Base-by-base conservation (phyloP, 2,888 invertebrate genomes). In the Drosophila austrosaltans region DNA sequence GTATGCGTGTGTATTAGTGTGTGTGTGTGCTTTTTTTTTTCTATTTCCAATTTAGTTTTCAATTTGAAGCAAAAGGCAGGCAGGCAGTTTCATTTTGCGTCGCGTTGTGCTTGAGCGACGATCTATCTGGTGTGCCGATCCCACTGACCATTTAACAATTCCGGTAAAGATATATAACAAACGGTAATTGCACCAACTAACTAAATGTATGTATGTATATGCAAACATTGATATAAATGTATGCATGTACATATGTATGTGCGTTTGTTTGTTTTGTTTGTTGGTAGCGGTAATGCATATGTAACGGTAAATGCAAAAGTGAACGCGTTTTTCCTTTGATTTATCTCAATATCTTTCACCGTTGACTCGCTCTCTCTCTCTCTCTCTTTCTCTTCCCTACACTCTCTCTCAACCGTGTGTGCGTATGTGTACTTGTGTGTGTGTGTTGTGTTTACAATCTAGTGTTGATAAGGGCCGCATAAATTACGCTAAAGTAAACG, bases 21-120 rank as follows among this genome's bases (percentile, higher is more conserved):
- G 53, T 62, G 54, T 40, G 36, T 60, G 63, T 65, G 59, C 69
- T 16, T 57, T 53, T 78, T 84, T 53, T 78, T 84, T 81, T 76
- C 82, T 82, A 85, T 82, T 85, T 81, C 75, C 79, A 82, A 87
- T 85, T 86, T 72, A 78, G 75, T 86, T 82, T 82, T 76, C 86
- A 86, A 70, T 72, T 77, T 69, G 77, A 76, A 54, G 73, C 22
- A 66, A 79, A 66, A 57, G 68, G 40, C 48, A 57, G 54, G 60
- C 53, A 57, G 59, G 42, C 44, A 30, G 60, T 66, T 75, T 82
- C 78, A 77, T 82, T 70, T 71, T 62, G 74, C 72, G 72, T 59
- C 69, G 76, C 82, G 82, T 85, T 79, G 64, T 72, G 76, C 81
- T 69, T 65, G 71, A 87, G 67, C 71, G 85, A 73, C 48, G 58